Evolutionary conservation across 2,113 vertebrate species (phyloP), one percentile per base, ranked within the genome.

Genomic region (Mirza zaza): DNA sequence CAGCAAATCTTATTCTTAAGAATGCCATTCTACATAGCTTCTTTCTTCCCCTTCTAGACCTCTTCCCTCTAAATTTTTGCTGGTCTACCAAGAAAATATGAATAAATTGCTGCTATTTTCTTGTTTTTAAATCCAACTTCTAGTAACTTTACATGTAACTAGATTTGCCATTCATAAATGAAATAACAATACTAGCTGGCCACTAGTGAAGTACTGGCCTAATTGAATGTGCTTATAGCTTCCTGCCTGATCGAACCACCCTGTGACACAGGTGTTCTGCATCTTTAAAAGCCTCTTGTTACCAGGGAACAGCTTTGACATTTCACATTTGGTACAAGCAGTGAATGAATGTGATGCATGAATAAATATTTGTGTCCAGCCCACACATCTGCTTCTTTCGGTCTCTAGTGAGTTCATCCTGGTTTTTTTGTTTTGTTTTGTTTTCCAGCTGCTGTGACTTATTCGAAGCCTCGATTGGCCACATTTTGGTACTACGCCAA

Each of bases 401-500:
- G 71, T 91, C 95, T 96, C 96, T 65, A 55, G 94, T 94, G 97
- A 97, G 87, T 97, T 97, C 91, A 96, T 95, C 89, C 96, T 96
- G 68, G 70, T 77, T 61, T 91, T 90, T 91, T 63, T 63, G 61
- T 63, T 29, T 63, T 63, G 96, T 96, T 96, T 97, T 98, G 94
- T 98, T 96, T 92, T 96, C 21, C 93, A 99, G 99, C 99, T 97
- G 99, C 99, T 96, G 99, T 99, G 95, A 98, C 98, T n/a, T 99
- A 98, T 98, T 99, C 99, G 20, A 99, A 98, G 97, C 99, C 99
- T 67, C 99, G 99, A 50, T 91, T 99, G 94, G 98, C 99, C 39
- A 99, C 99, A 39, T 99, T 99, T 97, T 99, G 99, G 99, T 96
- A 99, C 86, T 99, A 99, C 70, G 99, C 99, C 50, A 99, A 98